Conservation (phyloP, 2,113 vertebrate genomes). For the Murina feae region DNA sequence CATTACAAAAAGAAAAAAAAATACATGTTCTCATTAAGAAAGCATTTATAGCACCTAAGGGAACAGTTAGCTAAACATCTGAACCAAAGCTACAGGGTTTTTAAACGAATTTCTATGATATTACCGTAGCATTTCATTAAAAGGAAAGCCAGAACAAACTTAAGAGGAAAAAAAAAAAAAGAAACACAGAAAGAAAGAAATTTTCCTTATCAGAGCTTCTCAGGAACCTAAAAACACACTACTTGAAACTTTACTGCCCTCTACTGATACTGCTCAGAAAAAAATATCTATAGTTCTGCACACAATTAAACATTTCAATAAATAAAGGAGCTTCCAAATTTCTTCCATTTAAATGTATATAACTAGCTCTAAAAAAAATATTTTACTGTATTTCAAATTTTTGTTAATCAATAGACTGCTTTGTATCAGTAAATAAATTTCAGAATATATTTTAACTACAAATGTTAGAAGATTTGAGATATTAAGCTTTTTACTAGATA, state of each 20-base stretch:
- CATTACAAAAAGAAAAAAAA: conserved; percentile 50
- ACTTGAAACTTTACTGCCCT: conserved; percentile 41
- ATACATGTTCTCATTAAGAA: background rate
- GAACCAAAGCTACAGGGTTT: conserved; percentile 10
- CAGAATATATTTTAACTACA: conserved; percentile 13
- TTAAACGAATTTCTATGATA: conserved; percentile 27
- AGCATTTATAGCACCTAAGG: background rate
- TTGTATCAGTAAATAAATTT: background rate
- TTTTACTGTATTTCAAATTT: background rate
- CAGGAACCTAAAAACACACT: background rate
- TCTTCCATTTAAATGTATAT: conserved; percentile 20
- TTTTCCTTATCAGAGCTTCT: background rate
- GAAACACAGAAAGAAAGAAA: background rate
- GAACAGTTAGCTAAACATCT: conserved; percentile 21
- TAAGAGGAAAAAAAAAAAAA: background rate
- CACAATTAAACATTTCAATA: background rate
- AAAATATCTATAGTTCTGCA: background rate
- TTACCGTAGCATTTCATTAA: conserved; percentile 30
- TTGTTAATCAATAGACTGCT: background rate
- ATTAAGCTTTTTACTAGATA: conserved; percentile 1
- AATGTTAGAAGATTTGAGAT: background rate
- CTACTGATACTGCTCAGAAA: conserved; percentile 24
- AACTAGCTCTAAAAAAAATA: background rate
- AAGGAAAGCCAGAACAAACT: conserved; percentile 22
- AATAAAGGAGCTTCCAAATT: background rate